A percentile compares a stretch with the other conserved stretches of the same genome.
phyloP scores from a whole-genome alignment of 1,140 invertebrate genomes.

The Procambarus virginalis region DNA sequence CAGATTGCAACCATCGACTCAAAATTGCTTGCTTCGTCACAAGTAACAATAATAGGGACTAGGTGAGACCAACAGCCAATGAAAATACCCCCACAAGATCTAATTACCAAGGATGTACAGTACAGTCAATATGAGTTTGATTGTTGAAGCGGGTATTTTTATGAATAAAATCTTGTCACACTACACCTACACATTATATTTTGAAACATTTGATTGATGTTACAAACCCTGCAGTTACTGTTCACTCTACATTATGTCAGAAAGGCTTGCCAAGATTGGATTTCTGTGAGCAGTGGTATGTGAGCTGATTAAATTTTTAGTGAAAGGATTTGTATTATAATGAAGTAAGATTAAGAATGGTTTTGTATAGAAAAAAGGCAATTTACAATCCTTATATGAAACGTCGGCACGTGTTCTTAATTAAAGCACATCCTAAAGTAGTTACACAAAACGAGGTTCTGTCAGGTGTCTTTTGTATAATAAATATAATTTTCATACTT shows the following conservation, averaged over 20 bases:
- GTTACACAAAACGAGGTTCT: too few relatives aligned
- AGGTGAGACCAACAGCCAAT: conserved; percentile 20
- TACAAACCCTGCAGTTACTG: background rate
- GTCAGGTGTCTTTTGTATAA: too few relatives aligned
- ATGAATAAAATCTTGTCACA: background rate
- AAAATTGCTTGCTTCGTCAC: background rate
- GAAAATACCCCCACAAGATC: conserved; percentile 21
- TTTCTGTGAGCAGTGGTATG: background rate
- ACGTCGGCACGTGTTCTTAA: too few relatives aligned
- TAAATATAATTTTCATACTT: too few relatives aligned
- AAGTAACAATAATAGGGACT: conserved; percentile 11
- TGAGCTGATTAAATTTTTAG: background rate
- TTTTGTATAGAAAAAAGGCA: too few relatives aligned
- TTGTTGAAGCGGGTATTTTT: background rate
- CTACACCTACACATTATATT: background rate
- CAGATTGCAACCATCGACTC: background rate
- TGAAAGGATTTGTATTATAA: background rate
- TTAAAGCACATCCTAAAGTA: too few relatives aligned
- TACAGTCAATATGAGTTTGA: conserved; percentile 5
- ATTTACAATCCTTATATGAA: too few relatives aligned
- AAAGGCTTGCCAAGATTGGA: too few relatives aligned
- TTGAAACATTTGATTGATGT: background rate
- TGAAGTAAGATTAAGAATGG: background rate
- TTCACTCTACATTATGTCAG: background rate
- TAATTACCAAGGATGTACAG: conserved; percentile 10